A percentile compares a stretch with the other conserved stretches of the same genome.
These are phyloP conservation scores for Ferrisia virgata DNA, from an alignment of 2,888 invertebrate species.

Conservation along the genomic window DNA sequence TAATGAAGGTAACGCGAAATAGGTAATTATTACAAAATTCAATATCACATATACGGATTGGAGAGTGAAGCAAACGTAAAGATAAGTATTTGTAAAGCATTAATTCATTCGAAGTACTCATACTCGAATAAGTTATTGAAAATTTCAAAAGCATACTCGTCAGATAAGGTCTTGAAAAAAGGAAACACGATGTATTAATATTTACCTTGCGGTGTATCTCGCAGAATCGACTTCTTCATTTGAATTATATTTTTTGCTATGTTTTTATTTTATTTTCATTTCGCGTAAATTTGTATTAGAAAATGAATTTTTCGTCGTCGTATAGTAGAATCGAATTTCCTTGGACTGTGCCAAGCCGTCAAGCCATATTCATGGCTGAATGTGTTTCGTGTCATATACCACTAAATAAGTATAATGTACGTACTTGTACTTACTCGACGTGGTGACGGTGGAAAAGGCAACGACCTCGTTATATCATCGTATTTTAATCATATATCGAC, in stretches of 20 bases:
- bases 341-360: background rate
- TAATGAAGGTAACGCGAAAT: too few relatives aligned
- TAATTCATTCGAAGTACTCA: too few relatives aligned
- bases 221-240: too few relatives aligned
- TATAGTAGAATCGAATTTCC: background rate
- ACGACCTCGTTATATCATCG: slow-evolving; percentile 14
- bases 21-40: too few relatives aligned
- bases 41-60: too few relatives aligned
- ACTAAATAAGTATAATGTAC: too few relatives aligned
- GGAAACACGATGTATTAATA: too few relatives aligned
- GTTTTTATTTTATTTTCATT: background rate
- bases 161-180: too few relatives aligned
- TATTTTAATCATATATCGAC: slow-evolving; percentile 36
- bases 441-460: background rate
- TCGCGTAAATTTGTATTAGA: background rate
- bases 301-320: background rate
- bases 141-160: background rate
- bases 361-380: background rate
- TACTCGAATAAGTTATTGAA: background rate
- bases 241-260: background rate
- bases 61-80: too few relatives aligned
- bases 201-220: too few relatives aligned
- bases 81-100: too few relatives aligned
- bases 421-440: too few relatives aligned
- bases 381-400: slow-evolving; percentile 18